phyloP scores from a whole-genome alignment of 2,113 vertebrate genomes.

The Gulo gulo region DNA sequence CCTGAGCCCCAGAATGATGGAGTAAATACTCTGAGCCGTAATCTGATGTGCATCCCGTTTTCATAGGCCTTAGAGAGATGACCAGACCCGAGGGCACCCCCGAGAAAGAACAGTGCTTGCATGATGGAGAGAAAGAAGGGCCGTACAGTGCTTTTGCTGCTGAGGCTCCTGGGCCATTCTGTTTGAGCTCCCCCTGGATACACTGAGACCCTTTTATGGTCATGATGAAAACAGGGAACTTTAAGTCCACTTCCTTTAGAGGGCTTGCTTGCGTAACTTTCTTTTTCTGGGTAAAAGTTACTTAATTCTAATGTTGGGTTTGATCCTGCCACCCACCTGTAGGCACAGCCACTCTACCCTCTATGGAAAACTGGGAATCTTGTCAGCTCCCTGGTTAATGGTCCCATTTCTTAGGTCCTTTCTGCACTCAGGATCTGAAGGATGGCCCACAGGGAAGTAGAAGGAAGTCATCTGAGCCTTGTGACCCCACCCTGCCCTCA shows the following conservation, averaged over 20 bases:
- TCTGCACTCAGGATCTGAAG: neutral
- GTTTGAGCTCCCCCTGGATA: neutral
- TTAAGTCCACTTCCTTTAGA: neutral
- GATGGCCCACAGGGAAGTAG: neutral
- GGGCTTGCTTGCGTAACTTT: neutral
- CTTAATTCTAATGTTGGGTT: conserved; percentile 27
- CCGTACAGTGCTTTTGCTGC: neutral
- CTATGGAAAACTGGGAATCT: neutral
- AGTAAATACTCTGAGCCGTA: neutral
- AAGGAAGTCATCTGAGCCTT: neutral
- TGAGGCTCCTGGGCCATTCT: neutral
- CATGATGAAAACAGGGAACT: neutral
- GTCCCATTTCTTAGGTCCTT: neutral
- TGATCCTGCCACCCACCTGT: neutral
- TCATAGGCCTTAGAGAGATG: neutral
- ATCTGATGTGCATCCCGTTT: neutral
- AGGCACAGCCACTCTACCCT: neutral
- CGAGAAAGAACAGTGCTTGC: neutral
- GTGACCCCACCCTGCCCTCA: neutral
- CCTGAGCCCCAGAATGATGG: neutral
- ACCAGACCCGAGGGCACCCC: neutral
- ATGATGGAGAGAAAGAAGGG: neutral
- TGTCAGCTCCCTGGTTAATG: neutral
- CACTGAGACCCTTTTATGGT: neutral
- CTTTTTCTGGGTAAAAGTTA: conserved; percentile 10